phyloP scores from a whole-genome alignment of 1,140 invertebrate species.

The Octopus bimaculoides region DNA sequence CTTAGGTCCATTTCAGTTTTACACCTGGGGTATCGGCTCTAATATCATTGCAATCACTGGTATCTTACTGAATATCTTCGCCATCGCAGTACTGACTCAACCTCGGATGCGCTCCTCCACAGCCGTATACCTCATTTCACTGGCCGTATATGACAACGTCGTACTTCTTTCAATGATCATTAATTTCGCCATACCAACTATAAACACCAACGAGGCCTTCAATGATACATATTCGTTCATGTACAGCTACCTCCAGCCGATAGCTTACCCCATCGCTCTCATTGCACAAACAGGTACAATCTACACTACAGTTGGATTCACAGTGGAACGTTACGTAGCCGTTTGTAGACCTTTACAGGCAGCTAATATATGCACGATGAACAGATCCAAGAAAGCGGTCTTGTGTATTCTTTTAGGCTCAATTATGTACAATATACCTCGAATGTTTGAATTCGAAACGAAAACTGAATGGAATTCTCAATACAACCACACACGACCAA shows the following conservation, averaged over 20 bases:
- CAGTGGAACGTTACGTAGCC: constrained; percentile 74
- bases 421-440: constrained; percentile 67
- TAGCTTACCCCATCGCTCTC: constrained; percentile 64
- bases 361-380: constrained; percentile 71
- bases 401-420: constrained; percentile 66
- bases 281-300: constrained; percentile 81
- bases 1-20: constrained; percentile 38
- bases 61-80: constrained; percentile 49
- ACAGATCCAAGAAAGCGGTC: constrained; percentile 64
- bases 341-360: constrained; percentile 77
- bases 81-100: constrained; percentile 50
- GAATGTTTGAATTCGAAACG: constrained; percentile 66
- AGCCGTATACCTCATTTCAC: constrained; percentile 50
- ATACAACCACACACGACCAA: constrained; percentile 20
- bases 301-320: constrained; percentile 76
- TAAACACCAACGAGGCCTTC: constrained; percentile 79
- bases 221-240: constrained; percentile 65
- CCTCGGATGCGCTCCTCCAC: constrained; percentile 52
- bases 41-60: constrained; percentile 65
- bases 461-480: constrained; percentile 28
- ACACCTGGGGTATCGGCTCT: constrained; percentile 60
- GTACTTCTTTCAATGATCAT: constrained; percentile 71
- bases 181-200: constrained; percentile 69
- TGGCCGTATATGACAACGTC: constrained; percentile 50
- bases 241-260: constrained; percentile 60